Conservation (phyloP, 2,797 vertebrate species). For the Scyliorhinus canicula region DNA sequence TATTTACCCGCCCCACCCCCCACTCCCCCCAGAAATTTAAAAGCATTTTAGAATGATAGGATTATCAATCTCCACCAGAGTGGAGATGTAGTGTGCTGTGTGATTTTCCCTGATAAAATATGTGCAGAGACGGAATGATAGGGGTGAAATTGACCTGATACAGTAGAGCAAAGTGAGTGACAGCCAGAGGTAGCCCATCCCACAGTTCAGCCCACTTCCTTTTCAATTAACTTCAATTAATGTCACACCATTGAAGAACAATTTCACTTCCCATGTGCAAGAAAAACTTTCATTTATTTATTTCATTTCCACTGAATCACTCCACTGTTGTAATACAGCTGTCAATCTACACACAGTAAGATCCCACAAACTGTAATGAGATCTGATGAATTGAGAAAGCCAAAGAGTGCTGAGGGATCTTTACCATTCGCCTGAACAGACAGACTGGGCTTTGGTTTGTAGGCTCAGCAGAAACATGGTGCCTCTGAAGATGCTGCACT, state of each 20-base stretch:
- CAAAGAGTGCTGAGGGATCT: background rate
- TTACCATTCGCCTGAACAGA: background rate
- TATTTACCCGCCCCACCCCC: too few species aligned
- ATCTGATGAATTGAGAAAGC: background rate
- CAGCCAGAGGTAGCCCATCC: background rate
- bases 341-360: background rate
- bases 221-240: background rate
- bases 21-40: background rate
- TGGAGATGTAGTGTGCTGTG: background rate
- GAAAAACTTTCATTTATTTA: background rate
- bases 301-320: background rate
- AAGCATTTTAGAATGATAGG: background rate
- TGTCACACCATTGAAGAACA: background rate
- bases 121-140: background rate
- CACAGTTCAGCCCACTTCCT: background rate
- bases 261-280: background rate
- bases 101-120: background rate
- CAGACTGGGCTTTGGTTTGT: background rate
- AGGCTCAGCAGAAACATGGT: background rate
- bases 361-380: background rate
- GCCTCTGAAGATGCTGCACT: background rate
- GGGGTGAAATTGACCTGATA: background rate
- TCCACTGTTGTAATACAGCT: background rate
- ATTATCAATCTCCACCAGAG: background rate
- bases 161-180: background rate